Evolutionary conservation across 2,888 invertebrate genomes (phyloP), one percentile per base, ranked within the genome.

Genomic region (Lordiphosa andalusiaca): DNA sequence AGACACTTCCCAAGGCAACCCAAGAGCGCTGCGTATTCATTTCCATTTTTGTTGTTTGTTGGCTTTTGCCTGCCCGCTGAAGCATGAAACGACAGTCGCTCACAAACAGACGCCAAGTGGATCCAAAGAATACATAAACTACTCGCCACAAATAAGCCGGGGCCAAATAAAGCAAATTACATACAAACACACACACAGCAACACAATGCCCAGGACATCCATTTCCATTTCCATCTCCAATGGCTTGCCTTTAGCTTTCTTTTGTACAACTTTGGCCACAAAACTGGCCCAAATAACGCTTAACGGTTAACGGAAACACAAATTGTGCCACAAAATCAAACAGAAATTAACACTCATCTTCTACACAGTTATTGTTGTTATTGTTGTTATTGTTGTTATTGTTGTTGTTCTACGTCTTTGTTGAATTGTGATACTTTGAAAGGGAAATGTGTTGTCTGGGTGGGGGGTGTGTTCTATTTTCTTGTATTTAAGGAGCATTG

Each of bases 111-210:
- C 62, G 47, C 44, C 53, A 47, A 47, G 50, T 50, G 46, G 41
- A 49, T 44, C 51, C 63, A 61, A 55, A 69, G 73, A 76, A 76
- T 80, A 75, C 80, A 80, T 78, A 80, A 80, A 75, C 81, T 71
- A 76, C 67, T 60, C 47, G 56, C 41, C 66, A 75, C 73, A 30
- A 80, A 80, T 71, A 71, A 64, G 71, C 68, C 33, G 36, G 71
- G 56, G 51, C 71, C 71, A 75, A 75, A 73, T 75, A 76, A 66
- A 76, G 77, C 76, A 76, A 80, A 80, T 80, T 76, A 73, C 73
- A 69, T 58, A 73, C 58, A 73, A 62, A 73, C 59, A 73, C 6
- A 23, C 23, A 23, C 23, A 23, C 23, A 25, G 3, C 19, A 19
- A 19, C 9, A 30, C 7, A 30, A 30, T 21, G 21, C 6, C 23